Conservation (phyloP, 1,140 invertebrate genomes). For the Wasmannia auropunctata region DNA sequence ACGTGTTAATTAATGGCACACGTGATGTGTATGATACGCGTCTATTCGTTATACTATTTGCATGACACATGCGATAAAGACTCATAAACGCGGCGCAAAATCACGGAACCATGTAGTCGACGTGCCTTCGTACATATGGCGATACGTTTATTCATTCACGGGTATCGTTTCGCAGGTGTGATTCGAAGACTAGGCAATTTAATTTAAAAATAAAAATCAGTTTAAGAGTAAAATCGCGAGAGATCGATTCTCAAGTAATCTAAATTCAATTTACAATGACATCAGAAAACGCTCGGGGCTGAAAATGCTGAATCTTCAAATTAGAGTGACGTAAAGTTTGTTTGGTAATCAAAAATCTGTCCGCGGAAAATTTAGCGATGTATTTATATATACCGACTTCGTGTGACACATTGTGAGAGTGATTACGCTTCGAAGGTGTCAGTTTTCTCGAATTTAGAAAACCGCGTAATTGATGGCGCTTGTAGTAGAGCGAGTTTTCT, state of each 20-base stretch:
- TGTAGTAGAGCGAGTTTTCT: neutral
- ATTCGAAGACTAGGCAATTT: neutral
- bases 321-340: neutral
- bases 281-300: neutral
- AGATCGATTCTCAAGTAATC: neutral
- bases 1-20: conserved; percentile 35
- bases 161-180: neutral
- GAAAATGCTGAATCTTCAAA: neutral
- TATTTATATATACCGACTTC: neutral
- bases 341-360: neutral
- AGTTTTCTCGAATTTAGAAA: neutral
- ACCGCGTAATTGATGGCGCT: neutral
- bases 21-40: neutral
- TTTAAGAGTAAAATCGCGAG: neutral
- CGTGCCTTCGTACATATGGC: neutral
- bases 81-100: conserved; percentile 1
- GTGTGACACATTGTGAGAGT: neutral
- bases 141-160: neutral
- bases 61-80: conserved; percentile 17
- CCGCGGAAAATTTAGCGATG: neutral
- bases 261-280: neutral
- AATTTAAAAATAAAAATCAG: neutral
- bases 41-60: neutral
- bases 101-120: conserved; percentile 1
- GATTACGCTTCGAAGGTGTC: neutral